A percentile compares a stretch with the other conserved stretches of the same genome.
Evolutionary conservation across 1,140 invertebrate species (phyloP).

Genomic region (Musca vetustissima): DNA sequence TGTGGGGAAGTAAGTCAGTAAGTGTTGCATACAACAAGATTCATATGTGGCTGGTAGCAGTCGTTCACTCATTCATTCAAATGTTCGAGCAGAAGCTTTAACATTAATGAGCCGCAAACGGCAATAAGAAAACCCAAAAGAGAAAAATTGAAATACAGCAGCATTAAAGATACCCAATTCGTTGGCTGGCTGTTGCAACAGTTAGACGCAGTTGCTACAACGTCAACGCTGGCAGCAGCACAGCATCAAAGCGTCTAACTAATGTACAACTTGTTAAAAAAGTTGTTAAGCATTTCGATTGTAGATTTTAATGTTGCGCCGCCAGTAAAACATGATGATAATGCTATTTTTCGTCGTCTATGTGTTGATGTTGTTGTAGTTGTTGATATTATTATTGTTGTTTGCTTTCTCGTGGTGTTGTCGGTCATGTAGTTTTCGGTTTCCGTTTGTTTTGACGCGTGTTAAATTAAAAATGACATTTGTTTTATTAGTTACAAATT

Average conservation of each 20-base stretch:
- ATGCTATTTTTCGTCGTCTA: not conserved
- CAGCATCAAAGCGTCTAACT: too few relatives aligned
- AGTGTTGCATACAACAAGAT: too few relatives aligned
- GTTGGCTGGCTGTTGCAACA: too few relatives aligned
- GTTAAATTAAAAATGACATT: conserved; percentile 23
- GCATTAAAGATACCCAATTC: too few relatives aligned
- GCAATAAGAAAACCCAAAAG: too few relatives aligned
- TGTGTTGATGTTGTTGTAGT: not conserved
- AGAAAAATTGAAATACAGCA: not conserved
- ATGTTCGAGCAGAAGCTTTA: conserved; percentile 20
- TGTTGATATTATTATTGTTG: not conserved
- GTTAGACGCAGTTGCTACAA: too few relatives aligned
- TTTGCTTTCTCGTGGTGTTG: not conserved
- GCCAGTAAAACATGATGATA: conserved; percentile 14
- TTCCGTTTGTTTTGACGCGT: conserved; percentile 2
- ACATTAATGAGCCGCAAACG: conserved; percentile 15
- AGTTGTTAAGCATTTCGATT: conserved; percentile 20
- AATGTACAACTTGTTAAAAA: not conserved
- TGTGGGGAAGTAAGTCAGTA: too few relatives aligned
- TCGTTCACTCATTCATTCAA: too few relatives aligned
- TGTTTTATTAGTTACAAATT: conserved; percentile 22
- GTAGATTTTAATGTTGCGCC: not conserved
- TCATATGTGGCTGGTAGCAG: conserved; percentile 10
- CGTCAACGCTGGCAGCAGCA: too few relatives aligned
- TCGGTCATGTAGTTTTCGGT: too few relatives aligned